Evolutionary conservation across 2,888 invertebrate genomes (phyloP), one percentile per base, ranked within the genome.

Genomic region (Anagyrus pseudococci): DNA sequence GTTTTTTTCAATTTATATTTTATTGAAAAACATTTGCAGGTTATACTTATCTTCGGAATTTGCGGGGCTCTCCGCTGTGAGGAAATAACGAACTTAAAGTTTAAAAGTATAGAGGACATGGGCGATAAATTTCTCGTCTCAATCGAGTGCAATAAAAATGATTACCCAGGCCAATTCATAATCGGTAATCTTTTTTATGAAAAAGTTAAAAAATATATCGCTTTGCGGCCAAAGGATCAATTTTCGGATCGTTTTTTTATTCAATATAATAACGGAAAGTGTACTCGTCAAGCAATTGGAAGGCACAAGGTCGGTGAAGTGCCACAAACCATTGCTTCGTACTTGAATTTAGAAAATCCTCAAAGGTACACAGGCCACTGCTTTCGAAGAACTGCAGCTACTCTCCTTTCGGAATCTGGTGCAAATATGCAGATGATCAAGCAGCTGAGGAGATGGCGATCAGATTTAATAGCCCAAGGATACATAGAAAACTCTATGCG

Each of bases 311-410:
- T 65, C 15, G 58, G 54, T 19, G 57, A 57, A 54, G 25, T 54
- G 3, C 62, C 65, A 17, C 20, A 48, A 17, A 22, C 10, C 6
- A 62, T 65, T 40, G 62, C 66, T 26, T 41, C 43, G 8, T 62
- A 55, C 40, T 50, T 62, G 19, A 15, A 57, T 15, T 19, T 66
- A 41, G 37, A 23, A 17, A 50, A 66, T 33, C 10, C 62, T 37
- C 37, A 66, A 17, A 43, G 13, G n/a, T 66, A 62, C 29, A 66
- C 66, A 40, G 66, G 66, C n/a, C 62, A 66, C 46, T 66, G 55
- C 44, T 66, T 66, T 26, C 49, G 58, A 13, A 22, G 58, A 29
- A 55, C 55, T 23, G 26, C 50, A 26, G 62, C 66, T 20, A 62
- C 62, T 15, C 52, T 58, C 50, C 41, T 66, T 13, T 58, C 62